Conservation (phyloP, 2,797 vertebrate genomes). For the Moxostoma hubbsi region DNA sequence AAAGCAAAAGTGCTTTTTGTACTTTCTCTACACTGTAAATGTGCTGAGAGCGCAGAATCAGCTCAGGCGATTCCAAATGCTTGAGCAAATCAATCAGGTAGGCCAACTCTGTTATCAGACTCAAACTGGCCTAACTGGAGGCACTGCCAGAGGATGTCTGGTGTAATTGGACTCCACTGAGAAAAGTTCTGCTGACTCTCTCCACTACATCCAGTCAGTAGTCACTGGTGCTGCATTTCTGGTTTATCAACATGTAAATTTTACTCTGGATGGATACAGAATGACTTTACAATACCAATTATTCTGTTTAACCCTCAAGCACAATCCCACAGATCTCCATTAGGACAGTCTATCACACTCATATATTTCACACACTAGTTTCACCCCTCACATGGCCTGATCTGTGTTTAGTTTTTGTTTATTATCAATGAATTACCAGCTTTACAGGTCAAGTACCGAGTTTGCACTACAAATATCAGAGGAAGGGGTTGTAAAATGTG, state of each 20-base stretch:
- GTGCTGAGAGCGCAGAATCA: conserved; percentile 23
- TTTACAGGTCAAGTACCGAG: no score
- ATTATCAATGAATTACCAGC: no score
- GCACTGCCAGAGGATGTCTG: conserved; percentile 21
- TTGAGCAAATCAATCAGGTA: conserved; percentile 28
- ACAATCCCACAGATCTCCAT: not conserved
- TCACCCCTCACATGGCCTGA: no score
- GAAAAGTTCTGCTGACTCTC: not conserved
- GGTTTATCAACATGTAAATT: conserved; percentile 13
- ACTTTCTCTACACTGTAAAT: conserved; percentile 21
- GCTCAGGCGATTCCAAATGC: not conserved
- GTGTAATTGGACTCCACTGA: conserved; percentile 32
- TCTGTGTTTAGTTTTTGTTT: no score
- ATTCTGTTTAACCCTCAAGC: not conserved
- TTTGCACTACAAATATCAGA: no score
- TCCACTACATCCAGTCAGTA: not conserved
- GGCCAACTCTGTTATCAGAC: conserved; percentile 31
- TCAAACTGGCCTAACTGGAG: conserved; percentile 28
- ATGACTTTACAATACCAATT: not conserved
- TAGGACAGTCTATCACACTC: not conserved
- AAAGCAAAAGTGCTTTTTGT: not conserved
- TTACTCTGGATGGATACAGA: not conserved
- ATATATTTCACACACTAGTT: no score
- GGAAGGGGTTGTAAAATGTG: no score
- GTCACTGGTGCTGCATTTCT: conserved; percentile 7